A percentile compares a stretch with the other conserved stretches of the same genome.
These are phyloP conservation scores for Mesocricetus auratus DNA, from an alignment of 2,113 vertebrate genomes.

Conservation along the genomic window DNA sequence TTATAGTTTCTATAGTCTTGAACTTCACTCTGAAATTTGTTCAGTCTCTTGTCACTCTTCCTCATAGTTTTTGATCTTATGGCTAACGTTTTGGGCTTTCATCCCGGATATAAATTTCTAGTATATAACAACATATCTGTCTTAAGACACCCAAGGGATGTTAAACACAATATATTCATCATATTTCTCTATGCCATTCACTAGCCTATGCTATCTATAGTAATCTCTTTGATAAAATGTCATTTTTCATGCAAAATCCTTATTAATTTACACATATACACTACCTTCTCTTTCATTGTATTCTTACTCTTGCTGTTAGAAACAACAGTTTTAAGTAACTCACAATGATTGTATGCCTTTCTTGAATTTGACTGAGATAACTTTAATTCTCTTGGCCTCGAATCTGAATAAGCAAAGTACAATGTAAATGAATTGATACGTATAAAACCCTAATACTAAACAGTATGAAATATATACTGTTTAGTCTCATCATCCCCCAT, in stretches of 20 bases:
- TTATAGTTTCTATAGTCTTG: background rate
- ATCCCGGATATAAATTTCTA: background rate
- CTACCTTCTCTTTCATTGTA: background rate
- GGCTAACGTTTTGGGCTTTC: background rate
- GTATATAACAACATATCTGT: background rate
- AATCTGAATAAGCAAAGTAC: background rate
- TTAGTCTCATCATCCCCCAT: background rate
- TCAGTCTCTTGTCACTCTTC: background rate
- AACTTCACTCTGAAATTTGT: background rate
- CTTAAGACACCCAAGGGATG: background rate
- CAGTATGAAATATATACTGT: background rate
- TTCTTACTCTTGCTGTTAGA: background rate
- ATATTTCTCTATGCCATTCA: background rate
- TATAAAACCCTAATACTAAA: background rate
- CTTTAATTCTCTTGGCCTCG: background rate
- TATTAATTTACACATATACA: background rate
- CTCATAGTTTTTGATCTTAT: background rate
- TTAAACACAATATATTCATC: background rate
- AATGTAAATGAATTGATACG: background rate
- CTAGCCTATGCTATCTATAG: too few relatives aligned
- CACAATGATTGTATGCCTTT: background rate
- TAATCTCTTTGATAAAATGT: background rate
- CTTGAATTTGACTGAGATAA: background rate
- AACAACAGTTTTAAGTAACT: background rate
- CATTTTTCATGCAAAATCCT: background rate